phyloP scores from a whole-genome alignment of 2,888 invertebrate species.

The Thereva nobilitata region DNA sequence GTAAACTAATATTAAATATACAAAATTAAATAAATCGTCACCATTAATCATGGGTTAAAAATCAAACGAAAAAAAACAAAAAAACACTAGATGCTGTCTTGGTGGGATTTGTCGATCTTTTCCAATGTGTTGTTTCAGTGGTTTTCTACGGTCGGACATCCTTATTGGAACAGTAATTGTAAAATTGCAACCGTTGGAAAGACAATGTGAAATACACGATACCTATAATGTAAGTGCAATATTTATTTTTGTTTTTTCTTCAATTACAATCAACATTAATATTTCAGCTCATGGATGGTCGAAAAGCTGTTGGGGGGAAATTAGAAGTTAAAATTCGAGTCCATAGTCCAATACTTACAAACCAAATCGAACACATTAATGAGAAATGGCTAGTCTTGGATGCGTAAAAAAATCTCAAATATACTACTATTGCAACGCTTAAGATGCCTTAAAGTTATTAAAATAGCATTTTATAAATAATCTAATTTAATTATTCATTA shows the following conservation, averaged over 20 bases:
- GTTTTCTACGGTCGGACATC: constrained; percentile 88
- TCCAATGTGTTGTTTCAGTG: constrained; percentile 76
- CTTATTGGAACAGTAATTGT: constrained; percentile 81
- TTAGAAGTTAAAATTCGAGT: constrained; percentile 86
- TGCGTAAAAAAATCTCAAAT: neutral
- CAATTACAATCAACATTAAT: constrained; percentile 11
- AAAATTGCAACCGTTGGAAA: constrained; percentile 88
- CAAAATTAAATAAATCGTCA: too few relatives aligned
- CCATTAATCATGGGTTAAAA: too few relatives aligned
- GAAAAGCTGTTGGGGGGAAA: constrained; percentile 86
- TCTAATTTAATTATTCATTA: neutral
- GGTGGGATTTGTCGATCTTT: constrained; percentile 59
- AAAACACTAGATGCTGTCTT: constrained; percentile 54
- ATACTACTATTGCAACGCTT: neutral
- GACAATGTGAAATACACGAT: constrained; percentile 85
- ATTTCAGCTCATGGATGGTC: constrained; percentile 83
- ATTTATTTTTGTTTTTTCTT: constrained; percentile 46
- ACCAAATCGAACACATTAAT: constrained; percentile 83
- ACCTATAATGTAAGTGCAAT: constrained; percentile 81
- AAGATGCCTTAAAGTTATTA: constrained; percentile 26
- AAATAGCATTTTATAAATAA: constrained; percentile 17
- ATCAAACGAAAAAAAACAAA: constrained; percentile 14
- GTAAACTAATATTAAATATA: too few relatives aligned
- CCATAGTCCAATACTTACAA: constrained; percentile 84
- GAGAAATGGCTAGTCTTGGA: constrained; percentile 94